Evolutionary conservation across 1,140 invertebrate genomes (phyloP).

Genomic region (Manduca sexta): DNA sequence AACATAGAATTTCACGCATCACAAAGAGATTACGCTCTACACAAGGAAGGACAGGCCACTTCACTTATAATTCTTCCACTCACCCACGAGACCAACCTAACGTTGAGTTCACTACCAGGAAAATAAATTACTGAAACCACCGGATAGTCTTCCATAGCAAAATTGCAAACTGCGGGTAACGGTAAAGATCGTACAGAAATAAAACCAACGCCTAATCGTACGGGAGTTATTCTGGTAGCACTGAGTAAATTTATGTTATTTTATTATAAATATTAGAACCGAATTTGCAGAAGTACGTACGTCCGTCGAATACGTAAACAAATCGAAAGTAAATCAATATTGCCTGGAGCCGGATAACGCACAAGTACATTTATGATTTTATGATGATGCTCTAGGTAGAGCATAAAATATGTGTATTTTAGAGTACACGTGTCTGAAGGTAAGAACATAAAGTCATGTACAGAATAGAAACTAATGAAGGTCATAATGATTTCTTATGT

Average conservation of each 20-base stretch:
- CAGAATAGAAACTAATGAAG: too few species aligned
- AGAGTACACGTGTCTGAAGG: constrained; percentile 18
- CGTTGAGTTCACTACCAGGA: constrained; percentile 12
- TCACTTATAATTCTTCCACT: too few species aligned
- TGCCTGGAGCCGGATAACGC: constrained; percentile 33
- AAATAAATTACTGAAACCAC: constrained; percentile 11
- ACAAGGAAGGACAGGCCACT: too few species aligned
- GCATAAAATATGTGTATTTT: constrained; percentile 58
- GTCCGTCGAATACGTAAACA: constrained; percentile 54
- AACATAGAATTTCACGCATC: too few species aligned
- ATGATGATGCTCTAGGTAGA: constrained; percentile 54
- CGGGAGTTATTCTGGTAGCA: constrained; percentile 27
- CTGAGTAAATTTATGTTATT: constrained; percentile 28
- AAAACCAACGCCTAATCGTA: constrained; percentile 18
- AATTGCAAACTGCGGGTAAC: constrained; percentile 8
- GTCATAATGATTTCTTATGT: too few species aligned
- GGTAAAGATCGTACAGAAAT: constrained; percentile 18
- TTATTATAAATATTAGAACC: constrained; percentile 38
- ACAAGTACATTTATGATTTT: constrained; percentile 50
- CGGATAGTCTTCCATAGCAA: constrained; percentile 7
- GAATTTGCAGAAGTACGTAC: constrained; percentile 54
- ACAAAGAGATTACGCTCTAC: too few species aligned
- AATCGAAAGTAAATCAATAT: constrained; percentile 62
- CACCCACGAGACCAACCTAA: background rate
- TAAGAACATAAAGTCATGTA: too few species aligned